These are phyloP conservation scores for Lagodon rhomboides DNA, from an alignment of 2,797 vertebrate genomes.

Conservation along the genomic window DNA sequence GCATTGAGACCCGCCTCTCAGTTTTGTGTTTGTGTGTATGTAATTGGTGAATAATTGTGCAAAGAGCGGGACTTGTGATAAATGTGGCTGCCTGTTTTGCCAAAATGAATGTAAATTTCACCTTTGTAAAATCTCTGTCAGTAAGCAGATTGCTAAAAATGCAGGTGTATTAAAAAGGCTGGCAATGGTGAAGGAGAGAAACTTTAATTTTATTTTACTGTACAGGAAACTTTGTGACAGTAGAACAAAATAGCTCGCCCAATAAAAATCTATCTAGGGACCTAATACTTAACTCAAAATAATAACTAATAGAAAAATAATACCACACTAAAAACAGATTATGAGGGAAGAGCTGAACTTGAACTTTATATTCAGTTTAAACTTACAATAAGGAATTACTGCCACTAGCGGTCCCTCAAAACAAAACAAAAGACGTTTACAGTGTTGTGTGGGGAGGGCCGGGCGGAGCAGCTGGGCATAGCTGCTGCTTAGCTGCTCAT, in stretches of 20 bases:
- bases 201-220: neutral
- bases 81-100: neutral
- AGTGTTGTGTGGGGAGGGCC: too few species aligned
- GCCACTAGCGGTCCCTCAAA: too few species aligned
- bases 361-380: neutral
- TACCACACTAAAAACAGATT: neutral
- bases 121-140: neutral
- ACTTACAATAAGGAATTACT: too few species aligned
- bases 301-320: neutral
- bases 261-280: neutral
- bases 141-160: neutral
- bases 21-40: neutral
- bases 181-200: neutral
- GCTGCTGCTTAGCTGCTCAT: too few species aligned
- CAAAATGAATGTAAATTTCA: neutral
- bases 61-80: neutral
- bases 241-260: too few species aligned
- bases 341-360: neutral
- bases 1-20: neutral
- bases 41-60: slow-evolving; percentile 1
- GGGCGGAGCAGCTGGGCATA: too few species aligned
- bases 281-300: too few species aligned
- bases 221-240: too few species aligned
- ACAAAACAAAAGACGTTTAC: too few species aligned
- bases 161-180: slow-evolving; percentile 1